A percentile compares a stretch with the other conserved stretches of the same genome.
Evolutionary conservation across 2,888 invertebrate genomes (phyloP).

Genomic region (Lathronympha strigana): DNA sequence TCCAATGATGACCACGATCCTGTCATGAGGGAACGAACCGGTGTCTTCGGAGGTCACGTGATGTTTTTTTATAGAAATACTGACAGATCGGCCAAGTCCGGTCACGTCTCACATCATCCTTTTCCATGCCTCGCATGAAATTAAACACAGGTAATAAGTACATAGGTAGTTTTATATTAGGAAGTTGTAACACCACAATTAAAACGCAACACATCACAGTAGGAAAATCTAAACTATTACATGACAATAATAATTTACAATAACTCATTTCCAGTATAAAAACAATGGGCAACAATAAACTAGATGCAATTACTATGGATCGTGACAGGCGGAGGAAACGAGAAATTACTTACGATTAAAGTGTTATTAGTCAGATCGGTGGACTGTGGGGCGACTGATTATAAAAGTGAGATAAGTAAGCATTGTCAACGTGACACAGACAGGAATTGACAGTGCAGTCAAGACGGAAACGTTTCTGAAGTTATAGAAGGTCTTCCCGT

Average conservation of each 20-base stretch:
- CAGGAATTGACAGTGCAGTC: conserved; percentile 19
- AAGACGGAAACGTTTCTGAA: not conserved
- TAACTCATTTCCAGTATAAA: conserved; percentile 39
- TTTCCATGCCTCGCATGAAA: too few species aligned
- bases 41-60: too few species aligned
- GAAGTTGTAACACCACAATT: not conserved
- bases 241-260: conserved; percentile 10
- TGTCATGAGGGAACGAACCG: too few species aligned
- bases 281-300: conserved; percentile 39
- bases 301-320: conserved; percentile 40
- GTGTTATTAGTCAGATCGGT: conserved; percentile 36
- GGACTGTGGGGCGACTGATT: conserved; percentile 37
- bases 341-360: conserved; percentile 41
- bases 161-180: too few species aligned
- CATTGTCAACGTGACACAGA: conserved; percentile 37
- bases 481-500: not conserved
- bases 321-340: conserved; percentile 41
- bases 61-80: too few species aligned
- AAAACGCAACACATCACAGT: not conserved
- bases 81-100: too few species aligned
- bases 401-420: conserved; percentile 39
- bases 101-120: too few species aligned
- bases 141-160: too few species aligned
- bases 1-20: too few species aligned
- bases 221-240: not conserved